A percentile compares a stretch with the other conserved stretches of the same genome.
Conservation (phyloP, 2,888 invertebrate genomes). For the Tryphoninae sp. region DNA sequence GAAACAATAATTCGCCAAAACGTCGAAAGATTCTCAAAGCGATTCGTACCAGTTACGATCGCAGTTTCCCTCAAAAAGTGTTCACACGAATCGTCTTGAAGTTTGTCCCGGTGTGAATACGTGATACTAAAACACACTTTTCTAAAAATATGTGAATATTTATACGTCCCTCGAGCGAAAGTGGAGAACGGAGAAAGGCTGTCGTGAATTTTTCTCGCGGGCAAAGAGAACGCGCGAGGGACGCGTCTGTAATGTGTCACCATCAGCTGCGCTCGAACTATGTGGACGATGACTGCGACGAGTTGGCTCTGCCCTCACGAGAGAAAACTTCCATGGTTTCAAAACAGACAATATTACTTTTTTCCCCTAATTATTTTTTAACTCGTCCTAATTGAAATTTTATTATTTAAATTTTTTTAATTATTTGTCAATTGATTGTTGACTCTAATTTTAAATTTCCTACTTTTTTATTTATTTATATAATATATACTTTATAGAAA, state of each 20-base stretch:
- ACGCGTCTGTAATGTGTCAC: constrained; percentile 52
- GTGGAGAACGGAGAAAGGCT: no score
- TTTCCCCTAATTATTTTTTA: constrained; percentile 10
- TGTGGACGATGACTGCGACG: constrained; percentile 36
- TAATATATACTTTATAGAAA: not conserved
- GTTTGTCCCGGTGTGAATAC: constrained; percentile 4
- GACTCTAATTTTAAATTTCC: not conserved
- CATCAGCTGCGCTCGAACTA: constrained; percentile 55
- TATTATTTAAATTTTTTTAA: not conserved
- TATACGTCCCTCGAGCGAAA: no score
- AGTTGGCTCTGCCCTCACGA: constrained; percentile 22
- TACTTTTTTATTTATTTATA: not conserved
- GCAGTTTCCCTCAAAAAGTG: no score
- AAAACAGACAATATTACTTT: constrained; percentile 12
- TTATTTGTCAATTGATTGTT: no score
- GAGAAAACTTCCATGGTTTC: constrained; percentile 43
- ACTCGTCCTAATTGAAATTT: constrained; percentile 16
- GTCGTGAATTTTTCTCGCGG: no score
- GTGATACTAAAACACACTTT: not conserved
- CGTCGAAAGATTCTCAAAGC: constrained; percentile 9
- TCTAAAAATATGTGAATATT: not conserved
- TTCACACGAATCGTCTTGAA: no score
- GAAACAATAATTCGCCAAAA: constrained; percentile 6
- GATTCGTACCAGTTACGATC: no score
- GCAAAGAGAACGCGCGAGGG: not conserved